These are phyloP conservation scores for Beroe forskalii DNA, from an alignment of 37 sponge, comb jelly and placozoan genomes.

Conservation along the genomic window DNA sequence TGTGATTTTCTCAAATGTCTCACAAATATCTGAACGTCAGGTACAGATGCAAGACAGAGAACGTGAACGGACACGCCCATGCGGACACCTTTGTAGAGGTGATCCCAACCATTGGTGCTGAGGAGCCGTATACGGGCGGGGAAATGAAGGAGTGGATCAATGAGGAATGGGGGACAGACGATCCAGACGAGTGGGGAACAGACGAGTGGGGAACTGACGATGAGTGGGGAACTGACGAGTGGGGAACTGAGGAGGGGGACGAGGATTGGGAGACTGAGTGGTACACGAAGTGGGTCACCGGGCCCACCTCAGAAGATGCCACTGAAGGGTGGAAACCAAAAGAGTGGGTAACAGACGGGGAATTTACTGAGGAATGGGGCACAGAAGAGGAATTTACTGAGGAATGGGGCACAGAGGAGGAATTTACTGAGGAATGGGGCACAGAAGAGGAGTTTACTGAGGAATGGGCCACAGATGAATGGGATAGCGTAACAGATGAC, in stretches of 20 bases:
- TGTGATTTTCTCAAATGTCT: no score
- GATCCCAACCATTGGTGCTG: background rate
- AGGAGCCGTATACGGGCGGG: background rate
- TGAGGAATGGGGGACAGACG: background rate
- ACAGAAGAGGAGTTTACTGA: background rate
- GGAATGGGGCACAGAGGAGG: background rate
- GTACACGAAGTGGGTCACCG: background rate
- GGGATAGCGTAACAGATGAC: no score
- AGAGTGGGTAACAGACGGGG: background rate
- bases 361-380: background rate
- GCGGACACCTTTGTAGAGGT: constrained; percentile 36
- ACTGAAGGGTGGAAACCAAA: background rate
- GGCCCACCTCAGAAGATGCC: background rate
- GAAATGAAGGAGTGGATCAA: background rate
- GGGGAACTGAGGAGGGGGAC: background rate
- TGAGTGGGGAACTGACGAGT: background rate
- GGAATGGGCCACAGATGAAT: background rate
- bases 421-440: background rate
- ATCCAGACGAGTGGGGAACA: background rate
- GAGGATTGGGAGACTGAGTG: background rate
- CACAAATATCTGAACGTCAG: no score
- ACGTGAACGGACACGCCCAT: constrained; percentile 7
- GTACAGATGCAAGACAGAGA: constrained; percentile 16
- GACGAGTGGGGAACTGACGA: background rate
- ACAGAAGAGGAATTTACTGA: background rate